phyloP scores from a whole-genome alignment of 2,113 vertebrate genomes.

The Rhinolophus ferrumequinum region DNA sequence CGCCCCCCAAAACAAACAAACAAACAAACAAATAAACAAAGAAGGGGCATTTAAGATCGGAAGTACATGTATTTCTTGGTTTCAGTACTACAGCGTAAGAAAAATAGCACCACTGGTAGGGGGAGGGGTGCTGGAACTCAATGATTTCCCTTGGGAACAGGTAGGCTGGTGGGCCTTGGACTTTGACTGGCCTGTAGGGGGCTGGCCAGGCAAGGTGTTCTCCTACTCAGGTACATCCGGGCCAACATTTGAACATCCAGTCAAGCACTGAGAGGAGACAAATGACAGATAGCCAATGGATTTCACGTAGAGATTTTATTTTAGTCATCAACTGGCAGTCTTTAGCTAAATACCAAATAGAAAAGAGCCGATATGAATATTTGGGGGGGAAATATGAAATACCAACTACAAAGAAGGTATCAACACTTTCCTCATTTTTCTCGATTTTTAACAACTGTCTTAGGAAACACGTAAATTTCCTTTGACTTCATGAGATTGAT shows the following conservation, averaged over 20 bases:
- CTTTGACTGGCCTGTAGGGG: neutral
- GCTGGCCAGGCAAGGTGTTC: neutral
- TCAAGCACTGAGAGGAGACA: neutral
- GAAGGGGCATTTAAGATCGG: neutral
- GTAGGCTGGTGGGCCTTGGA: neutral
- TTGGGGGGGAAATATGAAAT: neutral
- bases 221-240: neutral
- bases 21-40: neutral
- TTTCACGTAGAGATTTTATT: conserved; percentile 42
- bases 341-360: conserved; percentile 14
- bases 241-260: neutral
- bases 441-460: conserved; percentile 7
- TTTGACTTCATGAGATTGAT: conserved; percentile 27
- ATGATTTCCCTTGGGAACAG: neutral
- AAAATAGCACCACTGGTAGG: neutral
- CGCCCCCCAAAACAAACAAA: neutral
- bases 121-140: neutral
- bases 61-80: neutral
- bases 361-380: neutral
- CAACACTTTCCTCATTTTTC: neutral
- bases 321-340: conserved; percentile 35
- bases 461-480: conserved; percentile 21
- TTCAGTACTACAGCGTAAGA: neutral
- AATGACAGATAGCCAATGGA: neutral
- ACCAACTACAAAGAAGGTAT: neutral